A percentile compares a stretch with the other conserved stretches of the same genome.
phyloP scores from a whole-genome alignment of 2,888 invertebrate genomes.

The Tiliacea aurago region DNA sequence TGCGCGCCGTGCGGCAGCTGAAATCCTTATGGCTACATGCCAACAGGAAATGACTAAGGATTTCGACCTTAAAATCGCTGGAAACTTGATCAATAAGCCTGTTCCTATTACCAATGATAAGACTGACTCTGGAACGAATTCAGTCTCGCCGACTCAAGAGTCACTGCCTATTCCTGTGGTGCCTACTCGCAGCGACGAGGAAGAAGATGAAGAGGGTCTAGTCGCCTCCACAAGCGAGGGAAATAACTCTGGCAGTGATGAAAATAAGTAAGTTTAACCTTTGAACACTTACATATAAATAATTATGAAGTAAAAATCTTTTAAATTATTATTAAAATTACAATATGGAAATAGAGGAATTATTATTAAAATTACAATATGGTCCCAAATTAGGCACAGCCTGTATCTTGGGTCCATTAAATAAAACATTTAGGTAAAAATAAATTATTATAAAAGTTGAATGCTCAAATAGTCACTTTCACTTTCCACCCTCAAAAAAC shows the following conservation, averaged over 20 bases:
- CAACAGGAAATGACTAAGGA: conserved; percentile 87
- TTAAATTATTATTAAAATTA: background rate
- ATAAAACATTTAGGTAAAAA: background rate
- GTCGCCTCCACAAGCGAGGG: conserved; percentile 96
- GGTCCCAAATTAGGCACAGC: background rate
- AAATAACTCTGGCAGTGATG: conserved; percentile 95
- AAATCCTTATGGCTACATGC: conserved; percentile 89
- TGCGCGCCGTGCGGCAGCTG: conserved; percentile 91
- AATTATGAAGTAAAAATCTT: background rate
- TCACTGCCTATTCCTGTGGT: conserved; percentile 94
- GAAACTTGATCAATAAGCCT: conserved; percentile 90
- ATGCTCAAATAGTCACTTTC: background rate
- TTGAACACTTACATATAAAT: background rate
- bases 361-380: background rate
- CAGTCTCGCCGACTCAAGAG: conserved; percentile 90
- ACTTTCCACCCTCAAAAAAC: background rate
- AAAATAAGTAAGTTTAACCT: conserved; percentile 91
- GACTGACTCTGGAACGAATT: conserved; percentile 85
- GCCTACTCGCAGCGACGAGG: conserved; percentile 89
- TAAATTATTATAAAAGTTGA: background rate
- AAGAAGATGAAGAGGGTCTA: conserved; percentile 95
- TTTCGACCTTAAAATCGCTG: conserved; percentile 89
- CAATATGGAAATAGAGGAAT: background rate
- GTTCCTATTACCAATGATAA: conserved; percentile 76
- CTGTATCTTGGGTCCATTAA: background rate